Base-by-base conservation (phyloP, 2,888 invertebrate species). In the Mythimna impura region DNA sequence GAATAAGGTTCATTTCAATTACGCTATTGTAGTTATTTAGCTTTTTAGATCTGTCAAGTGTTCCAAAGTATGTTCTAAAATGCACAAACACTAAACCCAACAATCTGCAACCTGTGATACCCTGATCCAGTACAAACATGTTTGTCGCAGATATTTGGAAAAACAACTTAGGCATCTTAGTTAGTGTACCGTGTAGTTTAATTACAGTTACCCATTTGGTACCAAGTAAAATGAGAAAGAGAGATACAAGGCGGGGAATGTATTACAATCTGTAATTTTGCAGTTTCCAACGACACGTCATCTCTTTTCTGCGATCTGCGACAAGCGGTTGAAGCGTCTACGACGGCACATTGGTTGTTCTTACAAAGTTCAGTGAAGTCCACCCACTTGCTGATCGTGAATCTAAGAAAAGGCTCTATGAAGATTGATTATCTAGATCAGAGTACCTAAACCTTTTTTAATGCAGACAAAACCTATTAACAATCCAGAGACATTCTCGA, bases 251-350 rank as follows among this genome's bases (percentile, higher is more conserved):
- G 36, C 43, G 60, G 40, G 60, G 40, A 77, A 77, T 69, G 40
- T 78, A 64, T 60, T 61, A 69, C 34, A 82, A 61, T 47, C 34
- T 77, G 50, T 61, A 65, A 77, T 69, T 78, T 78, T 82, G 82
- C 78, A 69, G 78, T 78, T 78, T 61, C 36, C 71, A 70, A 77
- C 58, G 58, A 50, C 36, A 67, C 34, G n/a, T 25, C 66, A 60
- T 36, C 36, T 25, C 25, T 54, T 65, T 55, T 36, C 81, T 77
- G 17, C 66, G 50, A 75, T 65, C 66, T 57, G 47, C 57, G n/a
- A 50, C 17, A 36, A 54, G 43, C 30, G 47, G 47, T 68, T 40
- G 43, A 77, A 77, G 63, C n/a, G 58, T 64, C 58, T 60, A 50
- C 68, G 34, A 52, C 61, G 30, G 17, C 30, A 75, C 57, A 12